Evolutionary conservation across 2,113 vertebrate genomes (phyloP), one percentile per base, ranked within the genome.

Genomic region (Clupea harengus): DNA sequence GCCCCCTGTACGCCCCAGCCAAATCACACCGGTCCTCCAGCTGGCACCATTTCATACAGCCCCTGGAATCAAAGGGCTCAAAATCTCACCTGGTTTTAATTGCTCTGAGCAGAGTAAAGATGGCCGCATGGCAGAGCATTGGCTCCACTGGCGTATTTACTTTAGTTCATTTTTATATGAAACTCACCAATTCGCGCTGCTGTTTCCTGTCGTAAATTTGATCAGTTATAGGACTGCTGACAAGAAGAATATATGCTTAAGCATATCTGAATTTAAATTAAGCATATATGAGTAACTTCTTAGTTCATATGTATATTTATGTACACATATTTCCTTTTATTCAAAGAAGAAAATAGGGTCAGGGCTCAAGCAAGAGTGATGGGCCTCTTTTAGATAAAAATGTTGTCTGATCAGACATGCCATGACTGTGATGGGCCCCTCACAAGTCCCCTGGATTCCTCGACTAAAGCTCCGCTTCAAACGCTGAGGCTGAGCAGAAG

Each of bases 401-500:
- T 60, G 57, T 67, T 90, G 83, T 72, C 81, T 88, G 86, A 89
- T 86, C 46, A 86, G 88, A 52, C 84, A 4, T 2, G 45, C 60
- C 84, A 60, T 85, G 75, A 85, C 84, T 90, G 75, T 85, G 87
- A 90, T 82, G 86, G 83, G 83, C 81, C 89, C 84, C 82, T 91
- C 83, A 91, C 89, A 87, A 64, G 85, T 91, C 89, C 45, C 85
- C 88, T 85, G 88, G 88, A 85, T 91, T 87, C 90, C 47, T 67
- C 88, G 84, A 81, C 85, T 67, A 85, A 80, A 75, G 72, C 75
- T 25, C 28, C 44, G 85, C 87, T 88, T 91, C 90, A 90, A 87
- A 91, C 81, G 50, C 52, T 72, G 88, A 90, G 85, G 88, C 86
- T 81, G 67, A 57, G 88, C 89, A 87, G 92, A 92, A 93, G 88